Evolutionary conservation across 2,797 vertebrate species (phyloP), one percentile per base, ranked within the genome.

Genomic region (Acrossocheilus fasciatus): DNA sequence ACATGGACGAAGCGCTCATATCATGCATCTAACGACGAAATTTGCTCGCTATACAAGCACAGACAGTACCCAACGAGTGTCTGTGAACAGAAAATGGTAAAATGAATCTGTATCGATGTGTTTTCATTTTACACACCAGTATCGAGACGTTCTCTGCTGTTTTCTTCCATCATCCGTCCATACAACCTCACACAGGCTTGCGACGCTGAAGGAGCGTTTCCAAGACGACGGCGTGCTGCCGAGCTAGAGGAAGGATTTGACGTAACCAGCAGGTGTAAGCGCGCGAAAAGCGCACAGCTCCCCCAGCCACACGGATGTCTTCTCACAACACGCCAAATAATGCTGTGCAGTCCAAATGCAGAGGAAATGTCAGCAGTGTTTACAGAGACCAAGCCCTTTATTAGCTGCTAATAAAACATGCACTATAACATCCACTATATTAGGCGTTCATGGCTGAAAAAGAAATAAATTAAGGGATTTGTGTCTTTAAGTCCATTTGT

Each of bases 101-200:
- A 10, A 34, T 45, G 5, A 4, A 4, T 26, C 6, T 57, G 7
- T 80, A 39, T 68, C 82, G 86, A 66, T 83, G 81, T 81, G 77
- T 87, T 74, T 91, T 70, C 9, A 90, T 73, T 93, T 93, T 95
- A 96, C 96, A 95, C 95, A 96, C 96, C 96, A 91, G 94, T 91
- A 73, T 95, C 94, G 92, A 89, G 92, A 74, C 43, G 78, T 91
- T 96, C 95, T 93, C 93, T 94, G 52, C 90, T 87, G 91, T 62
- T 93, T 81, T 95, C 95, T 95, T 96, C 96, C 96, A 96, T 96
- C 95, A 95, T 96, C 95, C 93, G 93, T 82, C 92, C 91, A 92
- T 83, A 89, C 87, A 92, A 89, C 90, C 70, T 91, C 84, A 84
- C 87, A 91, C 90, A 87, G 90, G 86, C 87, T 64, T 18, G 77